Evolutionary conservation across 2,888 invertebrate species (phyloP).

Genomic region (Microplitis deprimator): DNA sequence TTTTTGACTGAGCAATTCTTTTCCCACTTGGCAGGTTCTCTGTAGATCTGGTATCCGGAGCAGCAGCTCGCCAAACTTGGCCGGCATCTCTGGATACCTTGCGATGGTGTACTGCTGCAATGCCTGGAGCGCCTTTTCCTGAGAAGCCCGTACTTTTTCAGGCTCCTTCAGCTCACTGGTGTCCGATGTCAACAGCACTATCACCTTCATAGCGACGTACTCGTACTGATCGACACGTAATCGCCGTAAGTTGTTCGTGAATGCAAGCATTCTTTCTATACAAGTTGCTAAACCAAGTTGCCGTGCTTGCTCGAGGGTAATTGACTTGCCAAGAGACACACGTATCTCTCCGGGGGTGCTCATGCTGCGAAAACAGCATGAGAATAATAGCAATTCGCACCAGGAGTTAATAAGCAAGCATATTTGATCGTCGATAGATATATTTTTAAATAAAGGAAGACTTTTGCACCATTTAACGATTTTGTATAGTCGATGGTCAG

Average conservation of each 20-base stretch:
- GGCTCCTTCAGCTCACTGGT: conserved; percentile 93
- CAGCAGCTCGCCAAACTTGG: conserved; percentile 94
- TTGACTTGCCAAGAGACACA: conserved; percentile 78
- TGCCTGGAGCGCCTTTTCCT: conserved; percentile 94
- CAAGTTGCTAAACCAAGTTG: conserved; percentile 87
- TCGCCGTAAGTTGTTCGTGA: conserved; percentile 92
- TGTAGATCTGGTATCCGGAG: conserved; percentile 95
- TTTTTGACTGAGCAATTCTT: conserved; percentile 90
- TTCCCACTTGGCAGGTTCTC: conserved; percentile 94
- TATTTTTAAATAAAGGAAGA: conserved; percentile 95
- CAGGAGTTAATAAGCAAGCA: conserved; percentile 96
- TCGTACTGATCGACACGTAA: conserved; percentile 95
- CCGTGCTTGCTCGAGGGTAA: conserved; percentile 78
- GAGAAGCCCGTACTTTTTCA: conserved; percentile 94
- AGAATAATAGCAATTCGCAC: conserved; percentile 93
- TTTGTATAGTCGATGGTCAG: conserved; percentile 95
- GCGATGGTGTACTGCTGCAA: conserved; percentile 91
- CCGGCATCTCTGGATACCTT: conserved; percentile 93
- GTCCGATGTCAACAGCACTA: conserved; percentile 76
- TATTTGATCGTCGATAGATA: conserved; percentile 98
- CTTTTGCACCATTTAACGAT: conserved; percentile 99
- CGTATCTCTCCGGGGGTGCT: conserved; percentile 91
- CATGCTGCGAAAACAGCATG: conserved; percentile 95
- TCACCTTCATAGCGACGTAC: conserved; percentile 92
- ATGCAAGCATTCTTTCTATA: conserved; percentile 94